A percentile compares a stretch with the other conserved stretches of the same genome.
Conservation (phyloP, 2,797 vertebrate species). For the Aselliscus stoliczkanus region DNA sequence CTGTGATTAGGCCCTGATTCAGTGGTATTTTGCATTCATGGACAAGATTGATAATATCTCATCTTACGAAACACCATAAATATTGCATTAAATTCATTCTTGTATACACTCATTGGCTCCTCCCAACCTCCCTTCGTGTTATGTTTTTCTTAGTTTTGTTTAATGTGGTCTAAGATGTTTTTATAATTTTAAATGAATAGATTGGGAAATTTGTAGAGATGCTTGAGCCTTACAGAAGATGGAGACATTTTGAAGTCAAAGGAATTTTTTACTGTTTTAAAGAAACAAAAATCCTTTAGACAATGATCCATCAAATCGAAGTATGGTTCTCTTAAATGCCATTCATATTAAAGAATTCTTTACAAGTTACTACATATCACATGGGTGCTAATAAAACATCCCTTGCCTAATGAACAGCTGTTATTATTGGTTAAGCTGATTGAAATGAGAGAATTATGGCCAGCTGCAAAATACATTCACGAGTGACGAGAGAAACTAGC, state of each 20-base stretch:
- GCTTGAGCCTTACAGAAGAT: constrained; percentile 71
- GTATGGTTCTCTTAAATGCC: constrained; percentile 68
- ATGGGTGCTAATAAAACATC: constrained; percentile 74
- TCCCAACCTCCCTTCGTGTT: background rate
- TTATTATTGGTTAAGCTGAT: constrained; percentile 79
- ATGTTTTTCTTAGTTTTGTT: background rate
- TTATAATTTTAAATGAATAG: constrained; percentile 52
- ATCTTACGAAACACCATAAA: background rate
- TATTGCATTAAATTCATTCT: background rate
- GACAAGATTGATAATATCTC: background rate
- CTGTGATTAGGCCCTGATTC: background rate
- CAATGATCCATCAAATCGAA: constrained; percentile 70
- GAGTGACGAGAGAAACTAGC: constrained; percentile 74
- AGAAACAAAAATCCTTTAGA: background rate
- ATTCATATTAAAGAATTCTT: constrained; percentile 69
- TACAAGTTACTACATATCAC: constrained; percentile 66
- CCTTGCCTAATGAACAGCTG: constrained; percentile 81
- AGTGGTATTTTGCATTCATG: background rate
- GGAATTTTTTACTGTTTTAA: constrained; percentile 66
- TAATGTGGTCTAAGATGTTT: background rate
- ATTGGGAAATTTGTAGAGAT: constrained; percentile 59
- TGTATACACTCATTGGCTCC: background rate
- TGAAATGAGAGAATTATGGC: constrained; percentile 79
- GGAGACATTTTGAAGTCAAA: constrained; percentile 61
- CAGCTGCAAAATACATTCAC: constrained; percentile 82